A percentile compares a stretch with the other conserved stretches of the same genome.
Conservation (phyloP, 2,888 invertebrate genomes). For the Dendrolimus houi region DNA sequence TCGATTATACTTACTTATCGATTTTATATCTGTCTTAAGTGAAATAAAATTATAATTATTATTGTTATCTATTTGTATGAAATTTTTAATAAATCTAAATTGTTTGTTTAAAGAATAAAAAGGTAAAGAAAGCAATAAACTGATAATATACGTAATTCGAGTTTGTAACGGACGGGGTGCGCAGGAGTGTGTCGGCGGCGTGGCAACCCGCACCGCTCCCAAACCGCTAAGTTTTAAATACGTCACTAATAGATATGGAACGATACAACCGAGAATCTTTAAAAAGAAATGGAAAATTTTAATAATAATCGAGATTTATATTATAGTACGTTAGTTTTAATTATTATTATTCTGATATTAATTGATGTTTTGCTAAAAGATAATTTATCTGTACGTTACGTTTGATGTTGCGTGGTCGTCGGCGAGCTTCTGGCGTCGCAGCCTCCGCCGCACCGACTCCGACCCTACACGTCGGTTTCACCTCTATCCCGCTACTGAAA, state of each 20-base stretch:
- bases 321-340: constrained; percentile 73
- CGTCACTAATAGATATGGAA: constrained; percentile 54
- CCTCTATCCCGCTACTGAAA: not conserved
- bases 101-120: not conserved
- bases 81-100: too few species aligned
- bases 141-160: not conserved
- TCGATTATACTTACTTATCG: too few species aligned
- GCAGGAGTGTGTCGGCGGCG: constrained; percentile 24
- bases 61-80: too few species aligned
- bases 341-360: constrained; percentile 74
- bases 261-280: constrained; percentile 41
- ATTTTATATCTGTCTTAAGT: too few species aligned
- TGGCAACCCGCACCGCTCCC: constrained; percentile 39
- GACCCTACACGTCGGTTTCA: not conserved
- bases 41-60: too few species aligned
- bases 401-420: constrained; percentile 42
- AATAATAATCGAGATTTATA: constrained; percentile 59
- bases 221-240: constrained; percentile 46
- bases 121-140: not conserved
- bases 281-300: constrained; percentile 34
- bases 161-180: constrained; percentile 1
- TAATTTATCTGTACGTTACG: constrained; percentile 67
- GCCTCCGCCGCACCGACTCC: constrained; percentile 24
- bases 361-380: constrained; percentile 73
- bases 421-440: constrained; percentile 26